Base-by-base conservation (phyloP, 2,888 invertebrate species). In the Psylliodes chrysocephalus region DNA sequence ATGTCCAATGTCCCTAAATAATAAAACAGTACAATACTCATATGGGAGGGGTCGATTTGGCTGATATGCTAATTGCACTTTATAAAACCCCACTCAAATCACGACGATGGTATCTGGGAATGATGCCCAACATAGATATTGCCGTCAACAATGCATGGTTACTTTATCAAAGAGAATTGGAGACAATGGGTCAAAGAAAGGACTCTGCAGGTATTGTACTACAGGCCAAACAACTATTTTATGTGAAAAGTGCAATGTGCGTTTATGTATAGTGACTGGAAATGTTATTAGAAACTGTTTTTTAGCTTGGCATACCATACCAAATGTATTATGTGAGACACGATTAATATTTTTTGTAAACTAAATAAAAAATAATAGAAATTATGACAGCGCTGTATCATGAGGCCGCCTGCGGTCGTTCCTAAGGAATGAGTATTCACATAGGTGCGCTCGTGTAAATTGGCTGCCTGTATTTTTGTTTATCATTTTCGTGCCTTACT, bases 1-100 rank as follows among this genome's bases (percentile, higher is more conserved):
- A 15, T 3, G 60, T 65, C 14, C 1, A 30, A 12, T 67, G 67
- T 54, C 67, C 64, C 2, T 22, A 68, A 38, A 61, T 67, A 19
- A 55, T 71, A 35, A 64, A 70, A 44, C 69, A 72, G n/a, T 73
- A 69, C 51, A 72, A 73, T 57, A 60, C 57, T 30, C 64, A 70
- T 44, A 70, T 70, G 72, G 64, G 70, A 1, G n/a, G n/a, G 68
- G 70, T 70, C 3, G 68, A 68, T 51, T 42, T 67, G 1, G 49
- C 52, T 28, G 66, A 66, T 19, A 62, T 67, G 60, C 30, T 62
- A 12, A 55, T 62, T 12, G 56, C 62, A n/a, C 17, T 62, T 6
- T 55, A 62, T 40, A 33, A 25, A 54, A 47, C 30, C 3, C 44
- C 33, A 40, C 30, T 25, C 8, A 63, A 57, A 53, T 17, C 35